phyloP scores from a whole-genome alignment of 2,888 invertebrate species.

The Drosophila phalerata region DNA sequence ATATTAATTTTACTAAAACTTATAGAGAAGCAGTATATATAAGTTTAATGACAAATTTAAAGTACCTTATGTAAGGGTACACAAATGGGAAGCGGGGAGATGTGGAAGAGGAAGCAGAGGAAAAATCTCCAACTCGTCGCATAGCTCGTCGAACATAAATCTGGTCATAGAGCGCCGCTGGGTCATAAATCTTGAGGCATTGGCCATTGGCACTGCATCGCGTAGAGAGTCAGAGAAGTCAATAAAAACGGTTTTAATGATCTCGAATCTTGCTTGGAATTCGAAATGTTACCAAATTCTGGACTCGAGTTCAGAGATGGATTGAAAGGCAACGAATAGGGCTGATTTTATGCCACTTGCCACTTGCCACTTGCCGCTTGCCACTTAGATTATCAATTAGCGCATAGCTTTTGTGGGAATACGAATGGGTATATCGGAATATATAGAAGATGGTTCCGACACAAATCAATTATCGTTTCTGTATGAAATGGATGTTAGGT shows the following conservation, averaged over 20 bases:
- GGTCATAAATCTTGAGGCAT: slow-evolving; percentile 66
- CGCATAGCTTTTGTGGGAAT: slow-evolving; percentile 19
- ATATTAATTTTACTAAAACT: not conserved
- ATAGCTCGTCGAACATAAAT: slow-evolving; percentile 59
- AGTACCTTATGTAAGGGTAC: not conserved
- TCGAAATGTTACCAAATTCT: slow-evolving; percentile 24
- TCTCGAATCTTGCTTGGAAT: slow-evolving; percentile 30
- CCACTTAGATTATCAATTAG: slow-evolving; percentile 79
- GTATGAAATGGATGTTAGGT: slow-evolving; percentile 17
- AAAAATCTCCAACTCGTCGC: slow-evolving; percentile 38
- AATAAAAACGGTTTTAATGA: slow-evolving; percentile 73
- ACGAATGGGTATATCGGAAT: not conserved
- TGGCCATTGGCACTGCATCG: slow-evolving; percentile 40
- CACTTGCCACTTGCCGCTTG: slow-evolving; percentile 62
- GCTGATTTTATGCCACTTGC: slow-evolving; percentile 72
- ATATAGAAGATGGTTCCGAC: slow-evolving; percentile 3
- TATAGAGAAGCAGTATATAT: not conserved
- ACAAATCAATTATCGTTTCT: slow-evolving; percentile 62
- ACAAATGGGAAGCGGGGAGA: not conserved
- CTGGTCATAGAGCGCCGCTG: slow-evolving; percentile 65
- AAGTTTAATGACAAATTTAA: not conserved
- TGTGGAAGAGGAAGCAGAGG: not conserved
- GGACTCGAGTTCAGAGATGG: not conserved
- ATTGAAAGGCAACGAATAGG: slow-evolving; percentile 1
- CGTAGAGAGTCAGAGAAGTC: slow-evolving; percentile 41